Percentiles rank a stretch among this genome's conserved stretches.
Evolutionary conservation across 2,113 vertebrate genomes (phyloP).

Genomic region (Halichoeres trimaculatus): DNA sequence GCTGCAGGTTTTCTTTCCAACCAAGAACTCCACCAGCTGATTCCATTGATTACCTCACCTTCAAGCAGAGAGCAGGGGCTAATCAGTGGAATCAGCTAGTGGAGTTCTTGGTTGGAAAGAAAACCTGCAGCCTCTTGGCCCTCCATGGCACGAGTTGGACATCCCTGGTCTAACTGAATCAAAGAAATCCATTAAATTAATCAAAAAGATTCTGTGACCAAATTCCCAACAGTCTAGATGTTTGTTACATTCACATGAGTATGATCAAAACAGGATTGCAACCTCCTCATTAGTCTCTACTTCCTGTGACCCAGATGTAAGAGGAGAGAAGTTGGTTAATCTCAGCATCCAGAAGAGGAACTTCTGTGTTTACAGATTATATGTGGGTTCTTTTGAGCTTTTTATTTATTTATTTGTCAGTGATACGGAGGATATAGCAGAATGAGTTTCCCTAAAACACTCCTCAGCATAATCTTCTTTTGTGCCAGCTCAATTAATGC

Average conservation of each 20-base stretch:
- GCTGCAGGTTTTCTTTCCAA: too few species aligned
- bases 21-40: too few species aligned
- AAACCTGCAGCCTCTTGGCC: too few species aligned
- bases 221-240: background rate
- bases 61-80: too few species aligned
- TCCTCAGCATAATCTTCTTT: slow-evolving; percentile 1
- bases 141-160: too few species aligned
- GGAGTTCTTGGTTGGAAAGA: too few species aligned
- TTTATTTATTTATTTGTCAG: background rate
- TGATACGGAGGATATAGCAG: background rate
- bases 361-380: slow-evolving; percentile 35
- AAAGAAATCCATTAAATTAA: too few species aligned
- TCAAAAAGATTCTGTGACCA: background rate
- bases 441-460: background rate
- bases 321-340: slow-evolving; percentile 56
- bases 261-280: slow-evolving; percentile 20
- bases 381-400: slow-evolving; percentile 1
- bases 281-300: slow-evolving; percentile 34
- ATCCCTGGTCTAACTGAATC: too few species aligned
- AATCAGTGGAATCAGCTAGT: too few species aligned
- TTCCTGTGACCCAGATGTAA: slow-evolving; percentile 57
- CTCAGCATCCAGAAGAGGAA: slow-evolving; percentile 4
- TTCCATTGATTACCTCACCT: too few species aligned
- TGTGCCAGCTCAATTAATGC: background rate
- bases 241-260: background rate